Evolutionary conservation across 2,797 vertebrate species (phyloP), one percentile per base, ranked within the genome.

Genomic region (Mormyrops boulengeri): DNA sequence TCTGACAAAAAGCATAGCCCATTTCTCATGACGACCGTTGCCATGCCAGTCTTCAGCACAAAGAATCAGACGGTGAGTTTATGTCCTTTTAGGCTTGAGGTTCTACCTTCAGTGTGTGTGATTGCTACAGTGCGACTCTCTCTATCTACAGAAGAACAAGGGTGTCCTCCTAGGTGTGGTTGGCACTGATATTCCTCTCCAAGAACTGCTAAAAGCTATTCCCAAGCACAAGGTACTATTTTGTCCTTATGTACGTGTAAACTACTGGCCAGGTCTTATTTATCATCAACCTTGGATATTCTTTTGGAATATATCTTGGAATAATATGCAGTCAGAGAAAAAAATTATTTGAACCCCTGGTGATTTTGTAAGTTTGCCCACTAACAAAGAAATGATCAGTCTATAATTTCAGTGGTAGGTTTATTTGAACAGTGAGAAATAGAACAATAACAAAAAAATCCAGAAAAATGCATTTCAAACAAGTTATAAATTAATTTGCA

Each of bases 31-130:
- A 99, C 98, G 12, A 99, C 98, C 0, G 98, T 99, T 8, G 98
- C 98, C 93, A 99, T 99, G 98, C 98, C 98, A 0, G 98, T 99
- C 84, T 99, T 99, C 93, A 99, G 98, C 96, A 99, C 98, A 93
- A 97, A 98, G 95, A 99, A 99, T 17, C 98, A 99, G 95, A 99
- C 98, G 60, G 98, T 98, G 94, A 97, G 97, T 98, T 94, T 92
- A 92, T n/a, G 4, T 53, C 89, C 44, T 80, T 34, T 41, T 38
- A 2, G 38, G 66, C 17, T n/a, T 4, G 73, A 47, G 73, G 38
- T 47, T 80, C 17, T n/a, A n/a, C 38, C 34, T 80, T 80, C 84
- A 47, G 44, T 50, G 80, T 11, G 30, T 57, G 55, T 66, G 62
- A 17, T 17, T 73, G 66, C 6, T 44, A 26, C 14, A 34, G 90